Percentiles rank a stretch among this genome's conserved stretches.
Conservation (phyloP, 2,113 vertebrate genomes). For the Nanger granti region DNA sequence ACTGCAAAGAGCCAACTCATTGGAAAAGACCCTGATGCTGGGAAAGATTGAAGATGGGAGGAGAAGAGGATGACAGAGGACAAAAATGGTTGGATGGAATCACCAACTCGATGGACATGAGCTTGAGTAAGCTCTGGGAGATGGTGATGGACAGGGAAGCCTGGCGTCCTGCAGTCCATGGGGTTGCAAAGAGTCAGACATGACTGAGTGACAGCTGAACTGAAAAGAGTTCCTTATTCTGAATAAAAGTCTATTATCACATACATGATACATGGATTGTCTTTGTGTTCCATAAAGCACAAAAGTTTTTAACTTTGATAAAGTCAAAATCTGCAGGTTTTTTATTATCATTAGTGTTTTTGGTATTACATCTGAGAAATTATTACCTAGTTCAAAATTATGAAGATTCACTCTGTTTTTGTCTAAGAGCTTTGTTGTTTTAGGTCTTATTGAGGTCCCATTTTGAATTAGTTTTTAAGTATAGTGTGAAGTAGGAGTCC, state of each 20-base stretch:
- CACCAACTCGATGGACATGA: not conserved
- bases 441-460: not conserved
- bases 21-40: not conserved
- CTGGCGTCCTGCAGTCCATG: rapidly evolving
- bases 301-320: not conserved
- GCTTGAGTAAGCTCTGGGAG: not conserved
- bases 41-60: not conserved
- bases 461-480: not conserved
- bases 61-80: not conserved
- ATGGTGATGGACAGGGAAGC: not conserved
- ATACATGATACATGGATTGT: not conserved
- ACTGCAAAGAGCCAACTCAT: not conserved
- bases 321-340: not conserved
- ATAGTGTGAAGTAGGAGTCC: not conserved
- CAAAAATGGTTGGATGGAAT: not conserved
- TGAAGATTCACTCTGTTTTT: not conserved
- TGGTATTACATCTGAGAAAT: not conserved
- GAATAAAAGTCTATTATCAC: not conserved
- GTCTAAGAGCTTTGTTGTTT: not conserved
- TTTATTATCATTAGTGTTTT: not conserved
- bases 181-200: rapidly evolving
- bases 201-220: not conserved
- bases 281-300: not conserved
- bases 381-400: not conserved
- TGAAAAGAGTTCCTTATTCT: not conserved